A percentile compares a stretch with the other conserved stretches of the same genome.
Conservation (phyloP, 2,113 vertebrate species). For the Phalacrocorax pelagicus region DNA sequence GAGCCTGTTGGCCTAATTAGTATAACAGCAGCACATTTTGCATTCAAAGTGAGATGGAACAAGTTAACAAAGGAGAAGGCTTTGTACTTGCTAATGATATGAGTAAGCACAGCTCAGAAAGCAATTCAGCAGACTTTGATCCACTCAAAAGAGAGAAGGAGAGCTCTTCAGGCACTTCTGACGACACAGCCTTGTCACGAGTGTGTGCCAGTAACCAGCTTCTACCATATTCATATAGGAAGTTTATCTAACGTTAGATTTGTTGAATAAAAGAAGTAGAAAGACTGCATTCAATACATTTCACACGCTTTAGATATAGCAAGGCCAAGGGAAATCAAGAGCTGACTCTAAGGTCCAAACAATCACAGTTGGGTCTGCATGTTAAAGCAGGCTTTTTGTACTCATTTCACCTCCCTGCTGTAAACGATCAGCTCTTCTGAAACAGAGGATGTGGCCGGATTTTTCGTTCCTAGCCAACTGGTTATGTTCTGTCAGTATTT, state of each 20-base stretch:
- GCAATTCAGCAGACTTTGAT: not conserved
- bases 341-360: not conserved
- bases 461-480: not conserved
- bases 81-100: constrained; percentile 69
- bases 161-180: constrained; percentile 19
- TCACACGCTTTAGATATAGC: not conserved
- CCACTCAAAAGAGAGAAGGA: not conserved
- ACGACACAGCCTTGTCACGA: not conserved
- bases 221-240: not conserved
- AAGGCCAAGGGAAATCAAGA: not conserved
- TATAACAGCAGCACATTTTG: not conserved
- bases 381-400: not conserved
- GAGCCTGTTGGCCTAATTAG: constrained; percentile 13
- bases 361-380: not conserved
- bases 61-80: not conserved
- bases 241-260: not conserved
- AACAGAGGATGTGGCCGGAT: not conserved
- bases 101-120: constrained; percentile 48
- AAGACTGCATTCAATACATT: not conserved
- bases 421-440: not conserved
- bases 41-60: not conserved
- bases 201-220: not conserved
- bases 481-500: not conserved
- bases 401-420: not conserved
- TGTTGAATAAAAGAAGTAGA: not conserved